A percentile compares a stretch with the other conserved stretches of the same genome.
These are phyloP conservation scores for Phyllopteryx taeniolatus DNA, from an alignment of 2,113 vertebrate genomes.

Conservation along the genomic window DNA sequence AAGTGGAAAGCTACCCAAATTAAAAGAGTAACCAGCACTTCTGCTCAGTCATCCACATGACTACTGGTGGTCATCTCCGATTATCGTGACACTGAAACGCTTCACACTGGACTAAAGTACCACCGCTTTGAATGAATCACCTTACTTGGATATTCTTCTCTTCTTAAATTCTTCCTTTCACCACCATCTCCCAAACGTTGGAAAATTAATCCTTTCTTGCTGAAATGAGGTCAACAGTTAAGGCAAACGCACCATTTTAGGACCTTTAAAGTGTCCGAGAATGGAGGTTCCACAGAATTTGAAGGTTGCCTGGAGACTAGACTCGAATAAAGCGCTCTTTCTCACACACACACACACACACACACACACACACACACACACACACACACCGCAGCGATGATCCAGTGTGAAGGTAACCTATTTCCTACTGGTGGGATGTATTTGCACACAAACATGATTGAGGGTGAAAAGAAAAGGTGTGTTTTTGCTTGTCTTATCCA, in stretches of 20 bases:
- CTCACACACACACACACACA: not conserved
- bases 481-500: conserved; percentile 27
- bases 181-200: not conserved
- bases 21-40: not conserved
- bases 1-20: not conserved
- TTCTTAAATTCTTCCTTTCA: not conserved
- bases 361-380: conserved; percentile 1
- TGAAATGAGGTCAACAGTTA: not conserved
- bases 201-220: not conserved
- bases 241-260: not conserved
- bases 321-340: not conserved
- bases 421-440: conserved; percentile 33
- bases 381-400: conserved; percentile 19
- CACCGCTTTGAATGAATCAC: too few species aligned
- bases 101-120: not conserved
- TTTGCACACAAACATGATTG: conserved; percentile 26
- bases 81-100: not conserved
- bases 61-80: not conserved
- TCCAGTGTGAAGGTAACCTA: conserved; percentile 31
- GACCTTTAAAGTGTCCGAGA: not conserved
- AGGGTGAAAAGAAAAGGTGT: conserved; percentile 6
- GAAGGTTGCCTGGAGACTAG: not conserved
- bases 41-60: not conserved
- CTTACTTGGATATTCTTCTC: not conserved
- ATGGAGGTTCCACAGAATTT: not conserved